Conservation (phyloP, 1,140 invertebrate genomes). For the Lethrus apterus region DNA sequence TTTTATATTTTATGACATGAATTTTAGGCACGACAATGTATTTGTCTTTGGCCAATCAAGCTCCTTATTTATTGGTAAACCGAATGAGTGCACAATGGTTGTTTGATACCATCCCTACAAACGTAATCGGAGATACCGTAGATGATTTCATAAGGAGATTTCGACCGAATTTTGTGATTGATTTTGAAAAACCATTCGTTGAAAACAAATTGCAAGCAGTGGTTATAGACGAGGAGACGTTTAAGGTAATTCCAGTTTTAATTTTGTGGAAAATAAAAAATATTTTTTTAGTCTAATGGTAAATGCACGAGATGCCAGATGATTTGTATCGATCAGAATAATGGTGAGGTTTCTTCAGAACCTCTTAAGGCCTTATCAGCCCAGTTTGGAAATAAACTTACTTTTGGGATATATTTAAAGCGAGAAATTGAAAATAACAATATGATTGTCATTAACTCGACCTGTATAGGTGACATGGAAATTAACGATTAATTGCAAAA, state of each 20-base stretch:
- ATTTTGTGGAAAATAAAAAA: no score
- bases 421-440: no score
- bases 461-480: not conserved
- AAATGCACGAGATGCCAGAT: slow-evolving; percentile 86
- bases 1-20: not conserved
- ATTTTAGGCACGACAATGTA: slow-evolving; percentile 39
- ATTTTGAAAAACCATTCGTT: slow-evolving; percentile 55
- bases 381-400: slow-evolving; percentile 64
- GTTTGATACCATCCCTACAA: slow-evolving; percentile 49
- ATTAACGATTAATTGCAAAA: slow-evolving; percentile 6
- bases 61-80: slow-evolving; percentile 80
- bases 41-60: slow-evolving; percentile 77
- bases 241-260: slow-evolving; percentile 49
- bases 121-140: slow-evolving; percentile 44
- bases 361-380: slow-evolving; percentile 74
- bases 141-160: slow-evolving; percentile 56
- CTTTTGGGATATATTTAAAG: slow-evolving; percentile 64
- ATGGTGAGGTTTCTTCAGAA: slow-evolving; percentile 71
- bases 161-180: slow-evolving; percentile 60
- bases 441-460: no score
- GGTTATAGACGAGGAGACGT: slow-evolving; percentile 58
- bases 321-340: slow-evolving; percentile 86
- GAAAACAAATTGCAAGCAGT: slow-evolving; percentile 70
- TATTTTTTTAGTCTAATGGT: slow-evolving; percentile 40
- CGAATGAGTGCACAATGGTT: slow-evolving; percentile 66